A percentile compares a stretch with the other conserved stretches of the same genome.
These are phyloP conservation scores for Heteropelma amictum DNA, from an alignment of 2,888 invertebrate species.

Conservation along the genomic window DNA sequence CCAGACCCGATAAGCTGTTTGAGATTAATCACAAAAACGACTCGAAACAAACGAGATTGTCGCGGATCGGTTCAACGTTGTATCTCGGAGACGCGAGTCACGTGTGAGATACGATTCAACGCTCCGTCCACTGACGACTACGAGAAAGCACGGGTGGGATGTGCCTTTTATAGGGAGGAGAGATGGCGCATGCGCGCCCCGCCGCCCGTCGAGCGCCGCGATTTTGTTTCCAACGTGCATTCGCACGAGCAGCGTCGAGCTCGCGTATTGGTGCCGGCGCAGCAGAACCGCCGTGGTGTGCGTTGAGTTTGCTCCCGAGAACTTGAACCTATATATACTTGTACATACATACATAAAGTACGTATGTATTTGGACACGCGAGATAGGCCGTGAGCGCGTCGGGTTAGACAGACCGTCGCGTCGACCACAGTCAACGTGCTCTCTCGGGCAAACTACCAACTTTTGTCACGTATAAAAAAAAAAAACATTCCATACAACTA, in stretches of 20 bases:
- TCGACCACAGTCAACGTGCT: slow-evolving; percentile 29
- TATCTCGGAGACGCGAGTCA: slow-evolving; percentile 19
- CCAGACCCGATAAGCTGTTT: no score
- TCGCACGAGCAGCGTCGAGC: background rate
- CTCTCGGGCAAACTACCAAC: slow-evolving; percentile 6
- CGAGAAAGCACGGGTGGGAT: slow-evolving; percentile 22
- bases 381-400: slow-evolving; percentile 13
- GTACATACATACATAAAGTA: background rate
- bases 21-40: no score
- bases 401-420: slow-evolving; percentile 52
- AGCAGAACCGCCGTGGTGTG: background rate
- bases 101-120: no score
- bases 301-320: no score
- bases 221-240: background rate
- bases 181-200: slow-evolving; percentile 30
- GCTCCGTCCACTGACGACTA: slow-evolving; percentile 30
- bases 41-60: no score
- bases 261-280: background rate
- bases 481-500: background rate
- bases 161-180: slow-evolving; percentile 41
- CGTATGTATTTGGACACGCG: background rate
- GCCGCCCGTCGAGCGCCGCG: background rate
- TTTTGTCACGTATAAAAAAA: background rate
- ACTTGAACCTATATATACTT: background rate
- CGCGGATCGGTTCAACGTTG: background rate